Base-by-base conservation (phyloP, 1,140 invertebrate genomes). In the Drosophila subobscura region DNA sequence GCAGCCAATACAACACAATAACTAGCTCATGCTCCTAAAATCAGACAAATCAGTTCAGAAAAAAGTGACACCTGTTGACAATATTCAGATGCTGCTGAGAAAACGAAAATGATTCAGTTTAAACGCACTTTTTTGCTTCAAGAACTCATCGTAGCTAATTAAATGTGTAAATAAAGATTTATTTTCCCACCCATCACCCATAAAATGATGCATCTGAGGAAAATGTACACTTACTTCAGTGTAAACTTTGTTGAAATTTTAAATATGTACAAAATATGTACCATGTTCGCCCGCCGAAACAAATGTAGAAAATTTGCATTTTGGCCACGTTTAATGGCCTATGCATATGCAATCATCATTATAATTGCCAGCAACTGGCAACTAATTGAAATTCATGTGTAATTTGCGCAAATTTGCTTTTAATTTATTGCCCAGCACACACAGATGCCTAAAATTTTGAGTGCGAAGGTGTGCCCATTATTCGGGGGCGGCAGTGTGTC, bases 341-440 rank as follows among this genome's bases (percentile, higher is more conserved):
- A 16, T 29, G 12, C 49, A n/a, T 40, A 49, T 65, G 52, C 47
- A 73, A 73, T 73, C 46, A 74, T 47, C 52, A 46, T 54, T 56
- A 64, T 74, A 74, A 74, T 74, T 56, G 71, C 59, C 71, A 45
- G 70, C 70, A 52, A 52, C 65, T 65, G 54, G 27, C 40, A 73
- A 51, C 59, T 73, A 74, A 74, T 74, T 74, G 71, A 74, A 74
- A 74, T 74, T 50, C 71, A 74, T 42, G 60, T 57, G 55, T 65
- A 74, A 65, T 74, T 74, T 74, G 14, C 27, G 71, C 52, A 74
- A 52, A 74, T 73, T 73, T 59, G 47, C 67, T 40, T 73, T 65
- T 65, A 52, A 65, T 74, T 74, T 74, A 73, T 74, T 52, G 23
- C 70, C 33, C 51, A 6, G 41, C 22, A 16, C 14, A 51, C 23